Percentiles rank a stretch among this genome's conserved stretches.
These are phyloP conservation scores for Nebria salina DNA, from an alignment of 2,888 invertebrate genomes.

Conservation along the genomic window DNA sequence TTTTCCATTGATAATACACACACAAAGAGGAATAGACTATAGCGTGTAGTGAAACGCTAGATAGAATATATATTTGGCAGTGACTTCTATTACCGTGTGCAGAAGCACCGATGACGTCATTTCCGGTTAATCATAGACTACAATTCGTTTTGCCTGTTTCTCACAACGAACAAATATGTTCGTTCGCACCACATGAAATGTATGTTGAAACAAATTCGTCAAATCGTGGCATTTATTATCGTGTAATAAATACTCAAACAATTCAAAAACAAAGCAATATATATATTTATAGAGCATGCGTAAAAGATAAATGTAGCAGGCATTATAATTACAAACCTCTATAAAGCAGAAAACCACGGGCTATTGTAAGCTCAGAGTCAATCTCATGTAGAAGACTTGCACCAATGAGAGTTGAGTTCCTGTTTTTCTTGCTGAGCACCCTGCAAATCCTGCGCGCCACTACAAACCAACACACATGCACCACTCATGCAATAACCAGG, in stretches of 20 bases:
- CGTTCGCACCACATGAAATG: neutral
- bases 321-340: conserved; percentile 55
- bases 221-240: neutral
- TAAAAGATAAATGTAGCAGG: conserved; percentile 4
- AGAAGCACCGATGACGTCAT: conserved; percentile 33
- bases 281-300: neutral
- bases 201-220: neutral
- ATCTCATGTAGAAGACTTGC: conserved; percentile 71
- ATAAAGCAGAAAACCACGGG: conserved; percentile 71
- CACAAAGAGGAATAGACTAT: neutral
- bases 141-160: neutral
- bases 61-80: conserved; percentile 37
- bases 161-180: neutral
- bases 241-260: neutral
- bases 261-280: neutral
- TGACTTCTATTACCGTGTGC: conserved; percentile 30
- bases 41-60: conserved; percentile 4
- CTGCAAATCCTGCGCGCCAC: conserved; percentile 57
- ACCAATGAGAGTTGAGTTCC: conserved; percentile 43
- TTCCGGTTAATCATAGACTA: conserved; percentile 42
- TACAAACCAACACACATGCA: conserved; percentile 22
- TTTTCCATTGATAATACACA: no score
- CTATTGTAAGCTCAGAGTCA: conserved; percentile 68
- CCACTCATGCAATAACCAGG: conserved; percentile 16
- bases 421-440: conserved; percentile 58